Conservation (phyloP, 2,888 invertebrate species). For the Lamellibrachia satsuma region DNA sequence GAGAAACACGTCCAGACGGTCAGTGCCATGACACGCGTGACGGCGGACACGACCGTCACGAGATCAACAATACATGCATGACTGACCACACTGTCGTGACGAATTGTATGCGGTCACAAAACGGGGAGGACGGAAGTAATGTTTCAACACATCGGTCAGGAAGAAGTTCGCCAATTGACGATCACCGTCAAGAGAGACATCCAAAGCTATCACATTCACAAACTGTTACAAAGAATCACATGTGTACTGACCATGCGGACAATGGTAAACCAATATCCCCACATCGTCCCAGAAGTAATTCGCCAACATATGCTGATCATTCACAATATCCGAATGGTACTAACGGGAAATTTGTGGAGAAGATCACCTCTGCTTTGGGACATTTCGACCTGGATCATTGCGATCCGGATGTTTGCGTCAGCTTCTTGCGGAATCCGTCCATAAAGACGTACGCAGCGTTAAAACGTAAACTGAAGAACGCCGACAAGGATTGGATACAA, state of each 20-base stretch:
- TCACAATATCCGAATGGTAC: neutral
- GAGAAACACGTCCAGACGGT: neutral
- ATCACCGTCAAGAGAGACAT: neutral
- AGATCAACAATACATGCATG: neutral
- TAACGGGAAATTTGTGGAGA: neutral
- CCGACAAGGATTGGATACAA: slow-evolving; percentile 55
- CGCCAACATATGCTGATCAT: neutral
- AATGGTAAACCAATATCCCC: neutral
- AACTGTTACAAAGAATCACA: neutral
- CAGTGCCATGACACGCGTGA: neutral
- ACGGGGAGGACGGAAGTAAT: neutral
- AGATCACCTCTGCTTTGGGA: neutral
- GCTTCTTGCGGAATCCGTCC: slow-evolving; percentile 48
- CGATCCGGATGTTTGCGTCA: slow-evolving; percentile 52
- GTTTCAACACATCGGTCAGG: neutral
- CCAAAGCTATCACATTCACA: neutral
- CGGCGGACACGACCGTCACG: neutral
- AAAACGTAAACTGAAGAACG: slow-evolving; percentile 54
- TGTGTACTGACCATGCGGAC: neutral
- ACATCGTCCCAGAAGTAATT: neutral
- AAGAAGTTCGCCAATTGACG: neutral
- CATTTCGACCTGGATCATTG: slow-evolving; percentile 50
- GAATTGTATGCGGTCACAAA: neutral
- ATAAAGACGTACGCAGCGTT: slow-evolving; percentile 51
- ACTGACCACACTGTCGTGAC: neutral